A percentile compares a stretch with the other conserved stretches of the same genome.
Conservation (phyloP, 2,113 vertebrate genomes). For the Lepus timidus region DNA sequence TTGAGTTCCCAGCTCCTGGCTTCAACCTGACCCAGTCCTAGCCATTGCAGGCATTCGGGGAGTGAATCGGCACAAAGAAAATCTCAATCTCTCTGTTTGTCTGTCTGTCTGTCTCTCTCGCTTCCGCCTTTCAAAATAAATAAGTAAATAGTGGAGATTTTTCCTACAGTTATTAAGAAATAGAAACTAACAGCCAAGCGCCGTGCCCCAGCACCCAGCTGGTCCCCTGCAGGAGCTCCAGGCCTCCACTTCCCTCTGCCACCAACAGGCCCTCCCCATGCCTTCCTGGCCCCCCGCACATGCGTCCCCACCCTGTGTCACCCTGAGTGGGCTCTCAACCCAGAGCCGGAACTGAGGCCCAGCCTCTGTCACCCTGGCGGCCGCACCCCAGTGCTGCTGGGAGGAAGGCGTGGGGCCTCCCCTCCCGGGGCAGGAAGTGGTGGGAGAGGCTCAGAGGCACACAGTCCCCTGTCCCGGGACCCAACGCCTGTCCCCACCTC, state of each 20-base stretch:
- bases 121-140: too few relatives aligned
- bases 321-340: neutral
- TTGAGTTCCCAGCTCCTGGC: too few relatives aligned
- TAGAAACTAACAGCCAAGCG: too few relatives aligned
- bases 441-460: constrained; percentile 64
- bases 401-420: constrained; percentile 49
- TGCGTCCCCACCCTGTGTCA: neutral
- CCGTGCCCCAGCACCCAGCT: neutral
- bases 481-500: neutral
- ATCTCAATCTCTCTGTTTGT: too few relatives aligned
- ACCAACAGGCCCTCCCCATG: too few relatives aligned
- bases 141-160: too few relatives aligned
- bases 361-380: neutral
- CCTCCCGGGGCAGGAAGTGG: constrained; percentile 72
- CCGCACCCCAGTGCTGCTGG: neutral
- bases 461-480: neutral
- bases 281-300: neutral
- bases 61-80: too few relatives aligned
- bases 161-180: too few relatives aligned
- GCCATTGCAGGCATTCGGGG: too few relatives aligned
- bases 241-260: neutral
- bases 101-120: too few relatives aligned
- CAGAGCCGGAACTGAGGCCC: neutral
- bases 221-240: neutral
- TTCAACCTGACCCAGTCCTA: too few relatives aligned